Evolutionary conservation across 2,888 invertebrate genomes (phyloP).

Genomic region (Arenicola marina): DNA sequence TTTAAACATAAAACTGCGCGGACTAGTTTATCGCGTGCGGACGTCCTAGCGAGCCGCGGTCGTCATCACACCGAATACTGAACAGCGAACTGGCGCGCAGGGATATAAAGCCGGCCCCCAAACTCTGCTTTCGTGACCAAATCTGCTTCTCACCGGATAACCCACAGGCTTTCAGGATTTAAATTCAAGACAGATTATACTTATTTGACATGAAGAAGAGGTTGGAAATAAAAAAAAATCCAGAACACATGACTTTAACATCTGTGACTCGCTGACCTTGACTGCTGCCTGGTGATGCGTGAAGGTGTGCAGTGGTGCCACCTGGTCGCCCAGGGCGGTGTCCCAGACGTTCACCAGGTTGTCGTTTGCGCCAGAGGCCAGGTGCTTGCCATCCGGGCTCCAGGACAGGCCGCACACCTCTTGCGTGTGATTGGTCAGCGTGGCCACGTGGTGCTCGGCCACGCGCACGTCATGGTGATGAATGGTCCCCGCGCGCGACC

Average conservation of each 20-base stretch:
- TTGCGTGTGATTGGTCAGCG: constrained; percentile 71
- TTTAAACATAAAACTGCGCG: no score
- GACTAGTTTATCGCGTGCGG: no score
- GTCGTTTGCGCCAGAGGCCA: constrained; percentile 97
- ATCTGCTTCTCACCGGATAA: no score
- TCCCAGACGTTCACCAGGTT: constrained; percentile 91
- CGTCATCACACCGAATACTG: no score
- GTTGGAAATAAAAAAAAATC: no score
- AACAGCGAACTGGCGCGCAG: no score
- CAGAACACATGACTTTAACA: neutral
- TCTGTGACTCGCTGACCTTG: constrained; percentile 49
- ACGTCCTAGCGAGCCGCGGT: no score
- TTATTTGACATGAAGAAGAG: no score
- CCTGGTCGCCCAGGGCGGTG: constrained; percentile 14
- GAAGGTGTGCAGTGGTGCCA: constrained; percentile 66
- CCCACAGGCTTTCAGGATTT: no score
- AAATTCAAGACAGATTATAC: no score
- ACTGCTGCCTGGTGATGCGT: constrained; percentile 62
- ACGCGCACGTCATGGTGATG: constrained; percentile 94
- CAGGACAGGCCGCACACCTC: constrained; percentile 91
- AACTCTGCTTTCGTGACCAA: no score
- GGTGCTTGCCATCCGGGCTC: constrained; percentile 90
- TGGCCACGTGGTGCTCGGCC: constrained; percentile 78
- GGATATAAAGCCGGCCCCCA: no score
- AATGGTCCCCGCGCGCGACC: constrained; percentile 84